Evolutionary conservation across 2,113 vertebrate genomes (phyloP).

Genomic region (Aegotheles bennettii): DNA sequence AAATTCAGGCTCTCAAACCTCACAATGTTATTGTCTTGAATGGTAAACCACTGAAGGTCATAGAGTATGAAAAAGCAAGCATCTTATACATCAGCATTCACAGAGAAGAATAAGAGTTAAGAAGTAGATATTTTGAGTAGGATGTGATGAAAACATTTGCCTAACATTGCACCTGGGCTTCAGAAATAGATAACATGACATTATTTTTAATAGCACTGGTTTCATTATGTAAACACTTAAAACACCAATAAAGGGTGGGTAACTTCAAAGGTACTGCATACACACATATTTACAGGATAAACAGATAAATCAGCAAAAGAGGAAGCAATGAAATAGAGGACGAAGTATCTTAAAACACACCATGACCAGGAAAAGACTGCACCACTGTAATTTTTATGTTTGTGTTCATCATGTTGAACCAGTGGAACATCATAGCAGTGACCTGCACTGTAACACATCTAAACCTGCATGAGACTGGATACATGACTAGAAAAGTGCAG

Average conservation of each 20-base stretch:
- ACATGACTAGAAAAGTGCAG: background rate
- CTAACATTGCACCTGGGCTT: background rate
- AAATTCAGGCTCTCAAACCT: background rate
- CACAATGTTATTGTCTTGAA: background rate
- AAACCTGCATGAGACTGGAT: background rate
- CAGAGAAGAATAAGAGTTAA: background rate
- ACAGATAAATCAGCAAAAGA: background rate
- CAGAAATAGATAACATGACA: background rate
- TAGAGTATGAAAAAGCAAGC: background rate
- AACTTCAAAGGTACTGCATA: background rate
- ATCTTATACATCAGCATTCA: background rate
- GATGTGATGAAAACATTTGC: background rate
- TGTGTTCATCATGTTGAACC: background rate
- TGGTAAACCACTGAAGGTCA: background rate
- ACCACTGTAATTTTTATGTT: background rate
- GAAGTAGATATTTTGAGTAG: background rate
- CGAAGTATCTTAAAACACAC: background rate
- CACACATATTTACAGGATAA: background rate
- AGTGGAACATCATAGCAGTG: background rate
- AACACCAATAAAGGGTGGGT: background rate
- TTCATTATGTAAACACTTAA: background rate
- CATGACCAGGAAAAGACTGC: background rate
- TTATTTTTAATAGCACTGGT: background rate
- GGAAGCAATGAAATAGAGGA: background rate
- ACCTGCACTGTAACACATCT: background rate